Percentiles rank a stretch among this genome's conserved stretches.
Conservation (phyloP, 2,888 invertebrate species). For the Coleophora flavipennella region DNA sequence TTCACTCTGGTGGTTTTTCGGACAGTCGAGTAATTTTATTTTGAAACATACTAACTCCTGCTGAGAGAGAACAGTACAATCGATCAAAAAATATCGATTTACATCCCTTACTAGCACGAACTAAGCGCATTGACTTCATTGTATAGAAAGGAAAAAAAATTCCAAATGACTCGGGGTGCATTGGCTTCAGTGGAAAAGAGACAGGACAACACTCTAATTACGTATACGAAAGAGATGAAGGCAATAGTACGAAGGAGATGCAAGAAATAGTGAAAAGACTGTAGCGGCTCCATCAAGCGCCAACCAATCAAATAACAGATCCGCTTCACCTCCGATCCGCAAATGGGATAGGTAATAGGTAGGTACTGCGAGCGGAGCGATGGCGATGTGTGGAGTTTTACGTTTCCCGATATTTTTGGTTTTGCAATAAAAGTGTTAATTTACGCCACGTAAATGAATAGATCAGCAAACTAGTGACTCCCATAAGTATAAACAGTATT, state of each 20-base stretch:
- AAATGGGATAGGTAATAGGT: slow-evolving; percentile 16
- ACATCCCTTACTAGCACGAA: slow-evolving; percentile 1
- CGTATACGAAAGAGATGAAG: slow-evolving; percentile 9
- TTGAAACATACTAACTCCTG: no score
- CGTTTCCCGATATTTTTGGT: slow-evolving; percentile 39
- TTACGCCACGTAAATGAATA: slow-evolving; percentile 15
- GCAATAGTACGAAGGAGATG: slow-evolving; percentile 7
- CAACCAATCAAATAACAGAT: slow-evolving; percentile 17
- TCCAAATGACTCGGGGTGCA: no score
- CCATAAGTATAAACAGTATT: slow-evolving; percentile 5
- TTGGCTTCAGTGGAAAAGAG: slow-evolving; percentile 7
- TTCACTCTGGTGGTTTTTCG: no score
- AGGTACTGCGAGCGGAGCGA: no score
- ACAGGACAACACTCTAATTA: slow-evolving; percentile 1
- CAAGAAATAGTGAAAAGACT: slow-evolving; percentile 8
- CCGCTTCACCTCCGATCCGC: no score
- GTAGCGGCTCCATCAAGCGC: slow-evolving; percentile 15
- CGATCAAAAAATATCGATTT: slow-evolving; percentile 1
- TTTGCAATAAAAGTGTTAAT: slow-evolving; percentile 9
- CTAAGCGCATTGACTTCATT: slow-evolving; percentile 1
- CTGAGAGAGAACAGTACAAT: no score
- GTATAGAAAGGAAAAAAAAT: neutral
- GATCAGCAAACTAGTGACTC: slow-evolving; percentile 7
- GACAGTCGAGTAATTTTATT: no score
- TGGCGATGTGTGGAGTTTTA: slow-evolving; percentile 47